Evolutionary conservation across 2,113 vertebrate genomes (phyloP), one percentile per base, ranked within the genome.

Genomic region (Meleagris gallopavo): DNA sequence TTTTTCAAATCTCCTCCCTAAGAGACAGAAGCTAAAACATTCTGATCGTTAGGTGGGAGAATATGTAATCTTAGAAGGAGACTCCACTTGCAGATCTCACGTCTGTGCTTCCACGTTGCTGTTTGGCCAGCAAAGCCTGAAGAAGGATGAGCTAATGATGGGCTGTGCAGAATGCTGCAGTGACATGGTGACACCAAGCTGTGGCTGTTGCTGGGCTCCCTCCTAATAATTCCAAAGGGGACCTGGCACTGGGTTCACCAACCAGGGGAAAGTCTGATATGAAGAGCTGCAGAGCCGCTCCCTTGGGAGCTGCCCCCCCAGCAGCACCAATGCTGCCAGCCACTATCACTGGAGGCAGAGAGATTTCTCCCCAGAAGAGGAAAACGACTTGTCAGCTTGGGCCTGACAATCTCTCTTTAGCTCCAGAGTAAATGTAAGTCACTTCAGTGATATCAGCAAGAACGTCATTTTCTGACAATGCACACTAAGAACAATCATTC

Each of bases 401-500:
- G 27, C 74, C 81, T 87, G 86, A 94, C 93, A 90, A 58, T 70
- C 74, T 72, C 86, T 94, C 52, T 95, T 94, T 90, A 91, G 86
- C 84, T 92, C 62, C 20, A 17, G 57, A 64, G 66, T 43, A 54
- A 90, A 84, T 85, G 61, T 30, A 60, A 94, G 93, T 78, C 87
- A 77, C 94, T 88, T 75, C 38, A 24, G 74, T 10, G 43, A 21
- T 61, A 90, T 67, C 81, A 86, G 74, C 83, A 64, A 69, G 83
- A 76, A 77, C 82, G 91, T 85, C 84, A 79, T 92, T 90, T 90
- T 67, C 77, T 73, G 94, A 92, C 94, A 93, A 85, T 0, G 62
- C 69, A 48, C 70, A 16, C 66, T 3, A 69, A 79, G 86, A 95
- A 95, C 86, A 89, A 93, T 90, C 85, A 69, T 89, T 95, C 81